phyloP scores from a whole-genome alignment of 2,797 vertebrate genomes.

The Poliocrania exsul region DNA sequence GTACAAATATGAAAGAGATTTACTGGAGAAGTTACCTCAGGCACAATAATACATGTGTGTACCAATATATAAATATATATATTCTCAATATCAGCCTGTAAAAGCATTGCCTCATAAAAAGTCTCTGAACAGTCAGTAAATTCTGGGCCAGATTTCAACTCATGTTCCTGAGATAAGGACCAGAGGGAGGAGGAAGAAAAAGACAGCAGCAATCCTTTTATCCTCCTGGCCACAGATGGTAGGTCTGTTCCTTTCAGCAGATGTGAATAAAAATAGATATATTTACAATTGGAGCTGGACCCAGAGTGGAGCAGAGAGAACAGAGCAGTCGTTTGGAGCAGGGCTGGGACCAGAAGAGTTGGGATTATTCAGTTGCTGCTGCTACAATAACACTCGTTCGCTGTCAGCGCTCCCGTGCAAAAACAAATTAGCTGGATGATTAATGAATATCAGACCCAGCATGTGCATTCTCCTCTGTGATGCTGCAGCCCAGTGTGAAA shows the following conservation, averaged over 20 bases:
- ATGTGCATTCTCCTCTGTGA: constrained; percentile 73
- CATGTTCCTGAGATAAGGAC: constrained; percentile 60
- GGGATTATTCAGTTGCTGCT: constrained; percentile 74
- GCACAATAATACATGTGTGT: not conserved
- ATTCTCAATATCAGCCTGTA: not conserved
- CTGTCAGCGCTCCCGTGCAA: constrained; percentile 78
- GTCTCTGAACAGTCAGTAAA: constrained; percentile 34
- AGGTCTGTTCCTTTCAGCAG: constrained; percentile 71
- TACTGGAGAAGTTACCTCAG: not conserved
- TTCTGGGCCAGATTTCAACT: constrained; percentile 58
- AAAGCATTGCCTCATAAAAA: constrained; percentile 37
- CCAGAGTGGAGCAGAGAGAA: constrained; percentile 27
- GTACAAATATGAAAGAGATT: constrained; percentile 30
- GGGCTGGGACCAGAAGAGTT: constrained; percentile 66
- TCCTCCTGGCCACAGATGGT: constrained; percentile 44
- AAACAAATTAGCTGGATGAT: constrained; percentile 87
- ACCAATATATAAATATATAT: not conserved
- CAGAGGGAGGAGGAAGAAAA: constrained; percentile 34
- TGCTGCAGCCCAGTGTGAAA: constrained; percentile 64
- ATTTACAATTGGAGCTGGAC: constrained; percentile 67
- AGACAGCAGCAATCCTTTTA: constrained; percentile 63
- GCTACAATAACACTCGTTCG: constrained; percentile 79
- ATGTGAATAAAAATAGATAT: constrained; percentile 72
- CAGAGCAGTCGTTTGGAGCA: constrained; percentile 55
- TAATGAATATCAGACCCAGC: constrained; percentile 79